Conservation (phyloP, 35 echinoderm and acorn worm species). For the Acanthaster planci region DNA sequence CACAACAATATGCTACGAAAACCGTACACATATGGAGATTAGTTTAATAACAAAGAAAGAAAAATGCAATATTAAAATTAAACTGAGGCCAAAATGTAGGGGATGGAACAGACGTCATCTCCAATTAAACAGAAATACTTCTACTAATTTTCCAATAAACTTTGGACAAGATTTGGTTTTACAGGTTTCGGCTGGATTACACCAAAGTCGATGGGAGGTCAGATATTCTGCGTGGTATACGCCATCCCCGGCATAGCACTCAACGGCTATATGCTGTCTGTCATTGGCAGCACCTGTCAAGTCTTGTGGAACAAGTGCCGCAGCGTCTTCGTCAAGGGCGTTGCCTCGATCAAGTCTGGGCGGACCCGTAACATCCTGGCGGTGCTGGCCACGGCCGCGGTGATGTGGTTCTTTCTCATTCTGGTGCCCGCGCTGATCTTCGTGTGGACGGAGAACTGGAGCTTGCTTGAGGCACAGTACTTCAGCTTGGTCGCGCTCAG, state of each 20-base stretch:
- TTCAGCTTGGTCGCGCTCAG: slow-evolving; percentile 29
- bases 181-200: slow-evolving; percentile 8
- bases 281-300: background rate
- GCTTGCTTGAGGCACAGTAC: slow-evolving; percentile 8
- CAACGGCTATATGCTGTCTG: slow-evolving; percentile 11
- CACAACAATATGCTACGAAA: background rate
- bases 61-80: background rate
- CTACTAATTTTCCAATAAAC: no score
- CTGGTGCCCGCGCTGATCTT: slow-evolving; percentile 35
- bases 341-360: background rate
- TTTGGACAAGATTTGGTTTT: background rate
- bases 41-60: background rate
- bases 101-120: background rate
- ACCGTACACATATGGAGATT: no score
- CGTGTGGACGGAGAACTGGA: slow-evolving; percentile 30
- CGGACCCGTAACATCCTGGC: background rate
- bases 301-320: background rate
- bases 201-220: background rate
- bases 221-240: background rate
- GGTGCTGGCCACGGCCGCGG: background rate
- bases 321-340: background rate
- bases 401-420: background rate
- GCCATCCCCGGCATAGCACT: background rate
- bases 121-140: background rate
- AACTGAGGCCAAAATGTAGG: background rate